Conservation (phyloP, 2,888 invertebrate species). For the Willowsia nigromaculata region DNA sequence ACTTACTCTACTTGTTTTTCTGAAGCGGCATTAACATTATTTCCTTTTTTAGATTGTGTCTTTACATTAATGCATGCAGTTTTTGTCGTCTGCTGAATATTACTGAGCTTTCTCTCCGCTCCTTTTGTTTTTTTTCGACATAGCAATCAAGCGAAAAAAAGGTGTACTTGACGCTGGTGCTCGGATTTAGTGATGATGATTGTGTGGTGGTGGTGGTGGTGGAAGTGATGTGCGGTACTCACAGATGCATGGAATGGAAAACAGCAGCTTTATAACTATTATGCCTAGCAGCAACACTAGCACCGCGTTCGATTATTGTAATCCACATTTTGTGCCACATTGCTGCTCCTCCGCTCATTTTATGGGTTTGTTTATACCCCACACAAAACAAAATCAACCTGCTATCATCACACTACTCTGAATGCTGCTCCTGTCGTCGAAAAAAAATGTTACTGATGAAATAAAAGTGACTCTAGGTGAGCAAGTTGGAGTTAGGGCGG, state of each 20-base stretch:
- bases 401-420: not conserved
- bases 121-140: not conserved
- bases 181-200: not conserved
- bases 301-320: conserved; percentile 16
- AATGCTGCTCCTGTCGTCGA: conserved; percentile 6
- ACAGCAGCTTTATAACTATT: too few relatives aligned
- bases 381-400: conserved; percentile 22
- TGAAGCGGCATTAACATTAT: not conserved
- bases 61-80: not conserved
- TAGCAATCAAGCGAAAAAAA: not conserved
- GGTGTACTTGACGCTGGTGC: not conserved
- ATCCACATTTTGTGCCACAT: not conserved
- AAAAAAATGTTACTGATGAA: conserved; percentile 12
- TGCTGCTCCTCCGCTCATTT: conserved; percentile 1
- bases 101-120: not conserved
- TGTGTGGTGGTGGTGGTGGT: not conserved
- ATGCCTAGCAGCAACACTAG: not conserved
- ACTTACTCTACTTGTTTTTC: not conserved
- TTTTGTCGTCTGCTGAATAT: not conserved
- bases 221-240: not conserved
- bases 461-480: not conserved
- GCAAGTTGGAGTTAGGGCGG: not conserved
- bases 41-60: not conserved
- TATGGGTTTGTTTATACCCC: not conserved
- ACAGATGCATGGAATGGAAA: conserved; percentile 6